Evolutionary conservation across 2,888 invertebrate genomes (phyloP).

Genomic region (Steinernema scapterisci): DNA sequence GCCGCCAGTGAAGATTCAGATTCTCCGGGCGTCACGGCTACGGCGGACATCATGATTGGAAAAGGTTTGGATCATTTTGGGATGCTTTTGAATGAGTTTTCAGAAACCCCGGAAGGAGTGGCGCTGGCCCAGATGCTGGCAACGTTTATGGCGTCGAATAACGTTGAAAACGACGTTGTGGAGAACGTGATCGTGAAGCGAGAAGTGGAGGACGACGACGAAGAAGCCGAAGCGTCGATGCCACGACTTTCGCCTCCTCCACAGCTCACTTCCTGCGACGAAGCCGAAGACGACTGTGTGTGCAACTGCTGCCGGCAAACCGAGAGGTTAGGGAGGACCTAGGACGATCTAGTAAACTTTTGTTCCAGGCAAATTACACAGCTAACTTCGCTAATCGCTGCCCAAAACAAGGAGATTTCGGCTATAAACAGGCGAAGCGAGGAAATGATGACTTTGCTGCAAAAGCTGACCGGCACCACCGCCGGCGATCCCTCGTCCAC

Average conservation of each 20-base stretch:
- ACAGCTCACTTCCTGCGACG: background rate
- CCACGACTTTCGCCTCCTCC: background rate
- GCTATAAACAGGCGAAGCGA: background rate
- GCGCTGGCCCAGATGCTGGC: background rate
- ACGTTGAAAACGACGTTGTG: background rate
- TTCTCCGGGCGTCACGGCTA: constrained; percentile 3
- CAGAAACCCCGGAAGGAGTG: background rate
- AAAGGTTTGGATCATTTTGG: no score
- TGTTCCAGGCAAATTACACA: no score
- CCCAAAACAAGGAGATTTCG: background rate
- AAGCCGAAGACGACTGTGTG: background rate
- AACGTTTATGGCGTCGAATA: background rate
- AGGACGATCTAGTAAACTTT: no score
- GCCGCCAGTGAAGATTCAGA: background rate
- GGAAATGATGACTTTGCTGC: background rate
- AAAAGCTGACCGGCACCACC: background rate
- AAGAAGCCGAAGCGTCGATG: background rate
- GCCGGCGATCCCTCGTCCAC: background rate
- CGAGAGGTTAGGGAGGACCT: background rate
- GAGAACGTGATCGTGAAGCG: background rate
- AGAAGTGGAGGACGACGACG: background rate
- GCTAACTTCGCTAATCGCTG: background rate
- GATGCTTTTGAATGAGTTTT: background rate
- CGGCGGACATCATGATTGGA: background rate
- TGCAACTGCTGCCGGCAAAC: background rate